Percentiles rank a stretch among this genome's conserved stretches.
These are phyloP conservation scores for Drosophila melanogaster DNA, from an alignment of 1,140 invertebrate genomes.

Conservation along the genomic window Release_6_plus_ISO1_MT NC_004354.4:4320501-4321000, in stretches of 20 bases:
- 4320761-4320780: constrained; percentile 91
- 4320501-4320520: constrained; percentile 92
- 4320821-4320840: constrained; percentile 91
- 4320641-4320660: constrained; percentile 97
- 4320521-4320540: constrained; percentile 96
- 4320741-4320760: constrained; percentile 88
- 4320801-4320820: constrained; percentile 93
- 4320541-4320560: constrained; percentile 96
- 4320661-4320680: constrained; percentile 99
- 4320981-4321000: constrained; percentile 89
- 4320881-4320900: constrained; percentile 88
- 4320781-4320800: constrained; percentile 91
- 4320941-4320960: constrained; percentile 95
- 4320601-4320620: constrained; percentile 96
- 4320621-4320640: constrained; percentile 97
- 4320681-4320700: constrained; percentile 99
- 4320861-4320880: constrained; percentile 97
- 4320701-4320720: constrained; percentile 97
- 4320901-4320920: constrained; percentile 97
- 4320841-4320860: constrained; percentile 97
- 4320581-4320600: constrained; percentile 88
- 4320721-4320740: constrained; percentile 97
- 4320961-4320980: constrained; percentile 91
- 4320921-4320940: constrained; percentile 96
- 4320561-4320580: constrained; percentile 94